Evolutionary conservation across 1,140 invertebrate genomes (phyloP).

Genomic region (Bombus waltoni): DNA sequence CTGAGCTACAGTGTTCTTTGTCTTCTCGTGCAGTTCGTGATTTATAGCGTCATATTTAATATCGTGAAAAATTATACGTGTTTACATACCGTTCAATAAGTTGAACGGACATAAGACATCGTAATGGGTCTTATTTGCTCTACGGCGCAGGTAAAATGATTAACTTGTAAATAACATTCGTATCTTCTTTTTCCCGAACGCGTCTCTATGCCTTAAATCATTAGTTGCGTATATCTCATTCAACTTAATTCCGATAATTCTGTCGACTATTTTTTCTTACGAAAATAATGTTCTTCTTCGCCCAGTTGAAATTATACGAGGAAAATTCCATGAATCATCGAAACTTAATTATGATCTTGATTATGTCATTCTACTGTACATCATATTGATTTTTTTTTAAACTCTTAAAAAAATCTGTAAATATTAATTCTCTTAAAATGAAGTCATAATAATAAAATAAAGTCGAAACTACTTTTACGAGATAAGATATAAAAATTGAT

Average conservation of each 20-base stretch:
- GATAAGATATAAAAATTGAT: background rate
- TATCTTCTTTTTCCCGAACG: background rate
- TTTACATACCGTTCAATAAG: background rate
- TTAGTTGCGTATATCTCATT: background rate
- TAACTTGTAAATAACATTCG: constrained; percentile 11
- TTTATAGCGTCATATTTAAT: background rate
- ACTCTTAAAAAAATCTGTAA: background rate
- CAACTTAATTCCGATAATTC: background rate
- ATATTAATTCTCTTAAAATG: background rate
- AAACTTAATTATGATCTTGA: constrained; percentile 16
- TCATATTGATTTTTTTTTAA: constrained; percentile 33
- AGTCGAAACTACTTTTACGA: background rate
- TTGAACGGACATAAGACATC: background rate
- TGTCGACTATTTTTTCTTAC: background rate
- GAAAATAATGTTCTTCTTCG: background rate
- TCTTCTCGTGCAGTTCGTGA: background rate
- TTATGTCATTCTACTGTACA: constrained; percentile 16
- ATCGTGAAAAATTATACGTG: background rate
- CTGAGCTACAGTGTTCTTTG: constrained; percentile 4
- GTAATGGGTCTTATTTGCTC: constrained; percentile 79
- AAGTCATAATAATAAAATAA: background rate
- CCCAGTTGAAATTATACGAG: background rate
- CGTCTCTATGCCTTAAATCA: background rate
- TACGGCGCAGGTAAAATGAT: constrained; percentile 75
- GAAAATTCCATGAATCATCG: background rate